Conservation (phyloP, 2,113 vertebrate genomes). For the Hippoglossus stenolepis region DNA sequence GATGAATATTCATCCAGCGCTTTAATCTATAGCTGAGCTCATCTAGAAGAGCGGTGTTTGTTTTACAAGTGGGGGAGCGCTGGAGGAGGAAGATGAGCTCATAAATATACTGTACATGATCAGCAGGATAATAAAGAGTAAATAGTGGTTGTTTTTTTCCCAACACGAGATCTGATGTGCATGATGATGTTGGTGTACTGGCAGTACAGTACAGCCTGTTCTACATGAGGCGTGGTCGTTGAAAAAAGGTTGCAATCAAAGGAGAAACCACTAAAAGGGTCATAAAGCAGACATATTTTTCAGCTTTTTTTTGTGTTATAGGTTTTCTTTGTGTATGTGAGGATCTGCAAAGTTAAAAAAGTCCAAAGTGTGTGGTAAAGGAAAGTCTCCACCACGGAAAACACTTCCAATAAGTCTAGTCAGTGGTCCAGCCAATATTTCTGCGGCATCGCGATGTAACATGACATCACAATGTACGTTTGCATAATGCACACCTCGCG, state of each 20-base stretch:
- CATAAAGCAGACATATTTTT: too few relatives aligned
- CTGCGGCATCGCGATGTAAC: too few relatives aligned
- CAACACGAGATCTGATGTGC: background rate
- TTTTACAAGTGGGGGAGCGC: slow-evolving; percentile 51
- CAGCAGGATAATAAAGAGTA: slow-evolving; percentile 11
- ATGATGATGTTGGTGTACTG: slow-evolving; percentile 9
- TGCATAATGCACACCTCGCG: too few relatives aligned
- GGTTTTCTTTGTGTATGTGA: too few relatives aligned
- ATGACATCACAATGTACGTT: too few relatives aligned
- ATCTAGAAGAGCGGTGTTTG: slow-evolving; percentile 42
- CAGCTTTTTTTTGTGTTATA: too few relatives aligned
- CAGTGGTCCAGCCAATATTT: too few relatives aligned
- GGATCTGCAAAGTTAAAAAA: too few relatives aligned
- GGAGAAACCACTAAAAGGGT: too few relatives aligned
- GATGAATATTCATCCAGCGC: slow-evolving; percentile 65
- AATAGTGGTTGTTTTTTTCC: background rate
- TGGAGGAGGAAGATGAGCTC: slow-evolving; percentile 51
- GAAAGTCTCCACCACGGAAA: too few relatives aligned
- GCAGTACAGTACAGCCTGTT: background rate
- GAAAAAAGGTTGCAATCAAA: background rate
- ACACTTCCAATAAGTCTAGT: too few relatives aligned
- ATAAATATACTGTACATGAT: slow-evolving; percentile 50
- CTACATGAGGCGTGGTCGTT: background rate
- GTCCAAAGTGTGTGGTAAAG: too few relatives aligned
- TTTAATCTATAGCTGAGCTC: slow-evolving; percentile 73